Evolutionary conservation across 2,888 invertebrate genomes (phyloP), one percentile per base, ranked within the genome.

Genomic region (Mechanitis mazaeus): DNA sequence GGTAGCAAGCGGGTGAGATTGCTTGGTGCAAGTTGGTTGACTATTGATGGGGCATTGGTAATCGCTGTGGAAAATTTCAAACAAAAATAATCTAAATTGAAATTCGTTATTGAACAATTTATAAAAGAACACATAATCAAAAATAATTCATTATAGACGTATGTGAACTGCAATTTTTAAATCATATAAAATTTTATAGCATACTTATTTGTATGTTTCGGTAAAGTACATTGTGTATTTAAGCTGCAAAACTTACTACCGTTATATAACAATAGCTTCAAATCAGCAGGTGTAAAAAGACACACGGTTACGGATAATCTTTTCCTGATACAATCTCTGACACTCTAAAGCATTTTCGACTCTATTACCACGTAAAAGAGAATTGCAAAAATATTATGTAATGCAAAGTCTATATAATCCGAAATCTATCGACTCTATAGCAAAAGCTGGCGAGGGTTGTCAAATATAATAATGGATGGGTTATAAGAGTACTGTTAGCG

Each of bases 401-500:
- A 58, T 53, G 53, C 55, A 53, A 45, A 53, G 55, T 47, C n/a
- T 42, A 55, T 28, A 9, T 50, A 31, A 50, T 50, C 28, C 50
- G 3, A 31, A 31, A 31, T 50, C 7, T 47, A 50, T 31, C 5
- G 7, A 42, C 42, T 47, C n/a, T 3, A 47, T 31, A 6, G 7
- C 50, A 50, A 50, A 31, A 50, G 50, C 7, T 50, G 28, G 50
- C 11, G 7, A 7, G 50, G 42, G 42, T 42, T 42, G 42, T 42
- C 42, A 50, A 31, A 50, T 20, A 55, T 33, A 50, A 50, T 55
- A 55, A 33, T 50, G 47, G n/a, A 50, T 31, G 55, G 47, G 46
- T 55, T 54, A 60, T 50, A 60, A 60, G 56, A 64, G 61, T 66
- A 64, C 67, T 61, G 68, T 67, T 67, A 68, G 61, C 58, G 61